Evolutionary conservation across 1,140 invertebrate genomes (phyloP).

Genomic region (Microplitis demolitor): DNA sequence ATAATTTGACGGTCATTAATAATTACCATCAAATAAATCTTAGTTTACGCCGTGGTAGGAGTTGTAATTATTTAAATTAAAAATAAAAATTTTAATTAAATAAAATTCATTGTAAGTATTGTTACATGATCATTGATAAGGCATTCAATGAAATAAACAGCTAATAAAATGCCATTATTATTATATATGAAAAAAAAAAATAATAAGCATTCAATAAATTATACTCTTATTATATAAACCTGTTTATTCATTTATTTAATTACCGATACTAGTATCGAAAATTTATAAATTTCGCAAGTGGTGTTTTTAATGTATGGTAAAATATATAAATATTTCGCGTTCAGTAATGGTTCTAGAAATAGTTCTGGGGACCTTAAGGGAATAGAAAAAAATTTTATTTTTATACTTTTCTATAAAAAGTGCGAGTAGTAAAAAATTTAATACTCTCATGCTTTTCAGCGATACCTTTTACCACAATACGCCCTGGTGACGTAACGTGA

Average conservation of each 20-base stretch:
- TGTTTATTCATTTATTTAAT: background rate
- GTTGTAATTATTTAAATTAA: slow-evolving; percentile 2
- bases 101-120: slow-evolving; percentile 16
- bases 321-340: too few species aligned
- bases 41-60: slow-evolving; percentile 2
- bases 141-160: background rate
- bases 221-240: background rate
- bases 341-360: too few species aligned
- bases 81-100: slow-evolving; percentile 10
- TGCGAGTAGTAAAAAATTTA: too few species aligned
- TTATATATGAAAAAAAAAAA: background rate
- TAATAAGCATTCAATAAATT: background rate
- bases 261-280: too few species aligned
- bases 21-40: background rate
- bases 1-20: background rate
- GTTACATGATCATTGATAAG: slow-evolving; percentile 8
- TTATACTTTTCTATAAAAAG: too few species aligned
- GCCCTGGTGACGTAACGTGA: too few species aligned
- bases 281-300: background rate
- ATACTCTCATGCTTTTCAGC: too few species aligned
- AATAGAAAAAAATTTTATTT: too few species aligned
- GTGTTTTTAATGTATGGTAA: too few species aligned
- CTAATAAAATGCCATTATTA: slow-evolving; percentile 15
- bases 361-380: too few species aligned
- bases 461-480: too few species aligned